These are phyloP conservation scores for honey bee (Apis mellifera) DNA, from an alignment of 1,140 invertebrate species.

Conservation along the genomic window Amel_HAv3.1 CM009944.2:9449001-9449500, in stretches of 20 bases:
- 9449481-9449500: constrained; percentile 37
- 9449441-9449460: constrained; percentile 64
- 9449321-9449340: no score
- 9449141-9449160: background rate
- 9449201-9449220: constrained; percentile 23
- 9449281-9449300: constrained; percentile 42
- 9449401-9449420: constrained; percentile 59
- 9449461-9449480: background rate
- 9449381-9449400: constrained; percentile 41
- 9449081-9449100: no score
- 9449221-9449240: constrained; percentile 46
- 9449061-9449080: background rate
- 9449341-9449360: no score
- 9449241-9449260: constrained; percentile 61
- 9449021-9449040: no score
- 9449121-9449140: background rate
- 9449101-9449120: background rate
- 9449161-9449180: background rate
- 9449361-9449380: no score
- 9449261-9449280: constrained; percentile 24
- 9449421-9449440: constrained; percentile 55
- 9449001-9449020: background rate
- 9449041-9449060: background rate
- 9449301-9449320: no score
- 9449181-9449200: background rate